A percentile compares a stretch with the other conserved stretches of the same genome.
These are phyloP conservation scores for Synanthedon andrenaeformis DNA, from an alignment of 2,888 invertebrate genomes.

Conservation along the genomic window DNA sequence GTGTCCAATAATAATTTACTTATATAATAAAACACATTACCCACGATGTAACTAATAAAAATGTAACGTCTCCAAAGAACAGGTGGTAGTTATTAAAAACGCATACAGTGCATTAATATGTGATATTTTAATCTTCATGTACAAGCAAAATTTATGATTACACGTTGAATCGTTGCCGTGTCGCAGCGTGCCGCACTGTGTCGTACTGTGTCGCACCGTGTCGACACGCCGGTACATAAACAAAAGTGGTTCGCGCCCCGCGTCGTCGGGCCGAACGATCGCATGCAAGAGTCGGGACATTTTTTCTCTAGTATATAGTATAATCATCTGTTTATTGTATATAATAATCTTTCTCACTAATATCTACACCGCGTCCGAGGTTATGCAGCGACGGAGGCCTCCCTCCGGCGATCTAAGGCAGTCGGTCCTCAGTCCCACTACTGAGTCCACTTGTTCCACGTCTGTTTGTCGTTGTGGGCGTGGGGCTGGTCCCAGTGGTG, in stretches of 20 bases:
- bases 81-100: constrained; percentile 61
- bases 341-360: constrained; percentile 67
- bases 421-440: constrained; percentile 25
- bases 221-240: constrained; percentile 32
- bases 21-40: constrained; percentile 63
- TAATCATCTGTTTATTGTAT: constrained; percentile 64
- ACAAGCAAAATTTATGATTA: constrained; percentile 79
- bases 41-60: constrained; percentile 59
- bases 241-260: constrained; percentile 51
- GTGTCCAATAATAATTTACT: constrained; percentile 66
- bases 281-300: constrained; percentile 60
- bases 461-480: constrained; percentile 41
- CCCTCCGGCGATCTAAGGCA: constrained; percentile 21
- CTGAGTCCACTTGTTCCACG: constrained; percentile 67
- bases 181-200: not conserved
- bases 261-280: constrained; percentile 54
- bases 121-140: constrained; percentile 81
- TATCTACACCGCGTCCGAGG: constrained; percentile 68
- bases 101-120: constrained; percentile 80
- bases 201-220: too few species aligned
- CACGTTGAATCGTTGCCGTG: constrained; percentile 53
- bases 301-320: constrained; percentile 63
- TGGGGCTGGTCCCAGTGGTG: constrained; percentile 47
- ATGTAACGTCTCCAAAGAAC: constrained; percentile 41
- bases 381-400: constrained; percentile 33